phyloP scores from a whole-genome alignment of 2,113 vertebrate species.

The Micronisus gabar region DNA sequence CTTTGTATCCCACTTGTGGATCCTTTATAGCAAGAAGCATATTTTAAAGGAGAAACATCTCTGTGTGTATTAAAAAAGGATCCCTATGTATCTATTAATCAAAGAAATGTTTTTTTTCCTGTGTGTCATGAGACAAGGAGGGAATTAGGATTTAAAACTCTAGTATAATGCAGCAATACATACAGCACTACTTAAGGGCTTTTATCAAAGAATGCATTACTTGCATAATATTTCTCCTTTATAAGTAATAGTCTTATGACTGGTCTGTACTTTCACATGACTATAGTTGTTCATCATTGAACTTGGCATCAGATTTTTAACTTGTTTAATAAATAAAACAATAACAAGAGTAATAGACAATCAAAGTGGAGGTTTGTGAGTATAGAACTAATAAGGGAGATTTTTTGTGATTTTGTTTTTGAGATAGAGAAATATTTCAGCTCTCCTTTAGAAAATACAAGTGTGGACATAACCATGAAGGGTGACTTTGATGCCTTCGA shows the following conservation, averaged over 20 bases:
- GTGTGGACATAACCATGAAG: not conserved
- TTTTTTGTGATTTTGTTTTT: not conserved
- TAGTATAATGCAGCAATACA: not conserved
- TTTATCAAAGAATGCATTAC: not conserved
- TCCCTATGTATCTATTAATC: not conserved
- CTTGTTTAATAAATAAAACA: not conserved
- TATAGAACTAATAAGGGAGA: not conserved
- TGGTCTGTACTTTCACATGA: not conserved
- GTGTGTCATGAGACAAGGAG: not conserved
- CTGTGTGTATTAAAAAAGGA: not conserved
- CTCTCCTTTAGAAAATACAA: slow-evolving; percentile 13
- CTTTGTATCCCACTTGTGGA: not conserved
- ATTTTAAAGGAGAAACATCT: not conserved
- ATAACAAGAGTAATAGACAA: not conserved
- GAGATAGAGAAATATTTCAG: not conserved
- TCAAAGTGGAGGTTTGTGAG: not conserved
- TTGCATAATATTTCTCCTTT: not conserved
- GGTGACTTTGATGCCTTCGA: not conserved
- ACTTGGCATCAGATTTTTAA: not conserved
- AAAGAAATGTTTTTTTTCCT: not conserved
- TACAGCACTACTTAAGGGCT: not conserved
- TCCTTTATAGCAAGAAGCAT: not conserved
- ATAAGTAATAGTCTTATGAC: not conserved
- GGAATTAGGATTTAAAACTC: not conserved
- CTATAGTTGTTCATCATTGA: not conserved